Base-by-base conservation (phyloP, 2,113 vertebrate species). In the Callipepla californica region DNA sequence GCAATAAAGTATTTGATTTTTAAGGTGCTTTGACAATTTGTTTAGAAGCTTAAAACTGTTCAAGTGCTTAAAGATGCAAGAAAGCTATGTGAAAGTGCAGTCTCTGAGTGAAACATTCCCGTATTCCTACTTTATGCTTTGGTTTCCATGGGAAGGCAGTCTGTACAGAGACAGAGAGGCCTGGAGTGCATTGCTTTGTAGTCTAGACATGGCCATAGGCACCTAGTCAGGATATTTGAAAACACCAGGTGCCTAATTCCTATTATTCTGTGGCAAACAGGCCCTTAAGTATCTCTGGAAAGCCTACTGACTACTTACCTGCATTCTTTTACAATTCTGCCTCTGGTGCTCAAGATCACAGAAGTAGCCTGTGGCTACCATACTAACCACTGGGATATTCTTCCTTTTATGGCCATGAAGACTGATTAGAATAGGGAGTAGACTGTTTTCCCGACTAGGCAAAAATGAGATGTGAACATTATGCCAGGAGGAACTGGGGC, bases 391-490 rank as follows among this genome's bases (percentile, higher is more conserved):
- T 30, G 73, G 68, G 15, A 55, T 88, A 85, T 74, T 89, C 45
- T 78, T 80, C 86, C 47, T 88, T 88, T 42, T 51, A 26, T 90
- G 57, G 57, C 85, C 47, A 36, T 58, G 82, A 76, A 50, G 9
- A 47, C 62, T 82, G 0, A 0, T 77, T 67, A 73, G 42, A 80
- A 75, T 63, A 58, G 91, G 50, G 67, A 85, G 34, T 36, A 72
- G 75, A 15, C 40, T 15, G 34, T 70, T 80, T 58, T 92, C 73
- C 68, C 88, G 36, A 22, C 9, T 59, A 70, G 40, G 22, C 45
- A 94, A 79, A 85, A 92, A 67, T n/a, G 75, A 79, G 81, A 59
- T n/a, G 32, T 63, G 87, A 85, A 73, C 36, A 18, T 38, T 89
- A 34, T 85, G 58, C 70, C 70, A 93, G 75, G 59, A 91, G 42